Evolutionary conservation across 2,888 invertebrate species (phyloP), one percentile per base, ranked within the genome.

Genomic region (Pyrgus malvae): DNA sequence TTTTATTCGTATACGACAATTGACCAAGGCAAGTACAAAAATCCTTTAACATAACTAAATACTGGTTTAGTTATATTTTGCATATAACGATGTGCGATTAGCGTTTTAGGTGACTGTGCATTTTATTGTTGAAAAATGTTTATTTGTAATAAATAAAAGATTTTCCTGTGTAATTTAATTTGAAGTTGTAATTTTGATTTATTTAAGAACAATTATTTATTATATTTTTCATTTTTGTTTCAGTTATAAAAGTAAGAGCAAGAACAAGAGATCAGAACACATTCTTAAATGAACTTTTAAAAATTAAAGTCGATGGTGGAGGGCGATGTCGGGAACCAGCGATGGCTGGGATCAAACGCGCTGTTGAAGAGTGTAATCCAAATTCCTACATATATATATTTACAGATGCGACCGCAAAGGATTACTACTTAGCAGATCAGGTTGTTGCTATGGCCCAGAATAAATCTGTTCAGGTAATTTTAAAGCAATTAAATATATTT

Each of bases 301-400:
- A 37, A 6, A 27, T 55, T 16, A 37, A 23, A 8, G 27, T 23
- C 1, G 1, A 11, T 2, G 55, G 44, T 17, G 55, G 55, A 1
- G 48, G 41, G 1, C 12, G 38, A 9, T 55, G 55, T 21, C 44
- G 48, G 1, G 55, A 49, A 44, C 9, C 21, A 8, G 41, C 21
- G n/a, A 7, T 55, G 11, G 5, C 7, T 9, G 55, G 55, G 7
- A 38, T 55, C 11, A 19, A 29, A 12, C n/a, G 9, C 8, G 55
- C 48, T 6, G 11, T 55, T 23, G 29, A 48, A 8, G 25, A 21
- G 29, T 33, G 56, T 9, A 23, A 33, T 29, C 17, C 46, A 0
- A 48, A 56, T 29, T 56, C 56, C 2, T 56, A 23, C 16, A 14
- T 56, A 29, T 56, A 53, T 31, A 51, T 56, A 1, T 56, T 56